Evolutionary conservation across 2,797 vertebrate species (phyloP).

Genomic region (Phataginus tricuspis): DNA sequence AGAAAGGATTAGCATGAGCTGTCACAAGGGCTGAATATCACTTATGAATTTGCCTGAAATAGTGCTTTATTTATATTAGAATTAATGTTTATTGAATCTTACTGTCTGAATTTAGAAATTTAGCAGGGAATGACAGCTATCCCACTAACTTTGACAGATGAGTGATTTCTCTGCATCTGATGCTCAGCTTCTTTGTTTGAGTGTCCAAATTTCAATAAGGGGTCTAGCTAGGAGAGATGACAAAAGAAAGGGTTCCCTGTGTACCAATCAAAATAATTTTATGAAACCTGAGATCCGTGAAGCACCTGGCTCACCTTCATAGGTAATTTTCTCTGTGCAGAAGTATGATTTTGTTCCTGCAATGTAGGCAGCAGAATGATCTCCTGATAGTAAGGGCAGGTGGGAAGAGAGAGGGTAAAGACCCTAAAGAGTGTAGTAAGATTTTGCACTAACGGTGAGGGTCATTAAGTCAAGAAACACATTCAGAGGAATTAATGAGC

Average conservation of each 20-base stretch:
- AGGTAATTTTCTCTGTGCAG: background rate
- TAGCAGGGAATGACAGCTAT: background rate
- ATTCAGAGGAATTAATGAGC: background rate
- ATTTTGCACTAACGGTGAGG: background rate
- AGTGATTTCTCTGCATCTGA: background rate
- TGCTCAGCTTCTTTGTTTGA: background rate
- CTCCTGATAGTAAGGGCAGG: background rate
- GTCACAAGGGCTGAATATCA: background rate
- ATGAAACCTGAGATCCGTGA: background rate
- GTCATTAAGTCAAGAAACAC: background rate
- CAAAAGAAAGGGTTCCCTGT: background rate
- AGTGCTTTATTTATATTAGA: background rate
- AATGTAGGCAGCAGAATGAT: background rate
- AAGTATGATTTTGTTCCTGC: background rate
- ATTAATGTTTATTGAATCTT: background rate
- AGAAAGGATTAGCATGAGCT: background rate
- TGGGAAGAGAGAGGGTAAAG: background rate
- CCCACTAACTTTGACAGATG: background rate
- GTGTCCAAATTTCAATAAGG: background rate
- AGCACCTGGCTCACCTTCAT: background rate
- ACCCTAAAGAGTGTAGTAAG: background rate
- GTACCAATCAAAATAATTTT: background rate
- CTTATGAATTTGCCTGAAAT: background rate
- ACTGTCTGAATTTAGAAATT: background rate
- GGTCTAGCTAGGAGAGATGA: background rate